Percentiles rank a stretch among this genome's conserved stretches.
These are phyloP conservation scores for Halcyon malimbica DNA, from an alignment of 2,113 vertebrate genomes.

Conservation along the genomic window DNA sequence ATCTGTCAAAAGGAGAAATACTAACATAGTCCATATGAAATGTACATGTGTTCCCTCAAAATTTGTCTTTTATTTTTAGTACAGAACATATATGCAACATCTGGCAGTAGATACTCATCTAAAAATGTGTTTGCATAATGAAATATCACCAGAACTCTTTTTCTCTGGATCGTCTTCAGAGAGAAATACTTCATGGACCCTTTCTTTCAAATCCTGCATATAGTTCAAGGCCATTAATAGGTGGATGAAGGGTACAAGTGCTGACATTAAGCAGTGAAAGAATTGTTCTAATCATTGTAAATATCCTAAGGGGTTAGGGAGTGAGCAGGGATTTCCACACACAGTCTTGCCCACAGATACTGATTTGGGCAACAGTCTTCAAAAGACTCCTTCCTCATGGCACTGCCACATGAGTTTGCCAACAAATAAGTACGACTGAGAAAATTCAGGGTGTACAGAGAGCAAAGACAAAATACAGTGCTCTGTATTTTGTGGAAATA, in stretches of 20 bases:
- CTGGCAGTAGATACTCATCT: background rate
- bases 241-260: rapidly evolving
- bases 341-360: background rate
- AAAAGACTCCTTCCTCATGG: background rate
- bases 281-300: background rate
- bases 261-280: background rate
- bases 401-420: background rate
- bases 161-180: background rate
- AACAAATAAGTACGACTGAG: background rate
- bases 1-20: background rate
- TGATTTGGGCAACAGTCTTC: background rate
- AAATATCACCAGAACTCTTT: background rate
- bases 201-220: background rate
- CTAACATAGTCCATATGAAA: background rate
- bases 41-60: background rate
- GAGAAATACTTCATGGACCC: background rate
- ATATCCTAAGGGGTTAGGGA: background rate
- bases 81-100: background rate
- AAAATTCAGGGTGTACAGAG: background rate
- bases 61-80: background rate
- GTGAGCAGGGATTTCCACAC: background rate
- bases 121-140: background rate
- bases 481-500: too few species aligned
- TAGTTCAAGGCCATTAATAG: background rate
- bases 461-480: background rate